A percentile compares a stretch with the other conserved stretches of the same genome.
Conservation (phyloP, 2,888 invertebrate species). For the Thyatira batis region DNA sequence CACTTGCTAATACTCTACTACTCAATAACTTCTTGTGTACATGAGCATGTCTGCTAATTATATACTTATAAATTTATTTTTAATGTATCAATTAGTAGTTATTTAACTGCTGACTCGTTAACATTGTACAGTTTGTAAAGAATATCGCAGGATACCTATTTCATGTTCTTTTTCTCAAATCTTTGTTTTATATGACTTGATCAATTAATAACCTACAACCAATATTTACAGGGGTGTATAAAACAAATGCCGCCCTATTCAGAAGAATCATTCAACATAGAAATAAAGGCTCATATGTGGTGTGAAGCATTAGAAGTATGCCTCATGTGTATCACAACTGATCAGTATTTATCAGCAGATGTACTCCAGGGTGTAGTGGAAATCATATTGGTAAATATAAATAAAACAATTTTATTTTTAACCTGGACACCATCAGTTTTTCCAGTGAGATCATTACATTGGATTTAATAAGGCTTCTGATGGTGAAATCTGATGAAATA, state of each 20-base stretch:
- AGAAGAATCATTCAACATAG: slow-evolving; percentile 63
- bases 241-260: slow-evolving; percentile 52
- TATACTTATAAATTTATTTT: too few species aligned
- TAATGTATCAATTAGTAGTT: too few species aligned
- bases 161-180: background rate
- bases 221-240: slow-evolving; percentile 39
- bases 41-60: too few species aligned
- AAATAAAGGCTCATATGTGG: slow-evolving; percentile 66
- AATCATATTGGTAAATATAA: slow-evolving; percentile 67
- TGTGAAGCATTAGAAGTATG: slow-evolving; percentile 70
- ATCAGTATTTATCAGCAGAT: slow-evolving; percentile 62
- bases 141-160: too few species aligned
- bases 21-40: too few species aligned
- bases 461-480: too few species aligned
- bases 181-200: background rate
- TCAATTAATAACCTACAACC: background rate
- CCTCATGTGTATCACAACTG: slow-evolving; percentile 51
- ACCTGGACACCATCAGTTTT: too few species aligned
- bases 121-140: too few species aligned
- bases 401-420: slow-evolving; percentile 5
- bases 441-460: too few species aligned
- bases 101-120: too few species aligned
- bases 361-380: slow-evolving; percentile 65
- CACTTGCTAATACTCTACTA: too few species aligned
- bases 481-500: too few species aligned